Evolutionary conservation across 2,113 vertebrate species (phyloP).

Genomic region (Macrotis lagotis): DNA sequence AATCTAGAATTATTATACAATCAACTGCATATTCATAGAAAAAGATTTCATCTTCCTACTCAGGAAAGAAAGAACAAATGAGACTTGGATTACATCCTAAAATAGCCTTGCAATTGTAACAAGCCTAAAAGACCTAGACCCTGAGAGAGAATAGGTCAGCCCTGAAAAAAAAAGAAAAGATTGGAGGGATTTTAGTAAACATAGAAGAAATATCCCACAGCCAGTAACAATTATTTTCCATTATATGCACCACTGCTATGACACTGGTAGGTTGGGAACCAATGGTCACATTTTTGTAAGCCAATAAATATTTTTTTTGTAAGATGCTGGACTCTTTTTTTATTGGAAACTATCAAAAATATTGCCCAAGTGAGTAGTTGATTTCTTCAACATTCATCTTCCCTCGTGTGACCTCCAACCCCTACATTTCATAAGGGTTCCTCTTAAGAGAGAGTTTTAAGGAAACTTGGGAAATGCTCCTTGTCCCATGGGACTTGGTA

Average conservation of each 20-base stretch:
- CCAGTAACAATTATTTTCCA: background rate
- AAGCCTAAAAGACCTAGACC: background rate
- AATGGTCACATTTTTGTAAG: background rate
- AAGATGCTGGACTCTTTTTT: background rate
- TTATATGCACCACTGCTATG: background rate
- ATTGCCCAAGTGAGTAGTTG: background rate
- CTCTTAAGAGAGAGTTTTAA: background rate
- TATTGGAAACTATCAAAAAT: background rate
- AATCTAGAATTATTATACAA: background rate
- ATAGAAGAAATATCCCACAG: background rate
- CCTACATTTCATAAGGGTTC: background rate
- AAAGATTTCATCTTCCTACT: background rate
- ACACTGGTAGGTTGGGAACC: background rate
- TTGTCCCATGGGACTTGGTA: background rate
- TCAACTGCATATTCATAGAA: conserved; percentile 20
- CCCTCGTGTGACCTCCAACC: background rate
- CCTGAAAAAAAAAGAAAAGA: background rate
- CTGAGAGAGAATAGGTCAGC: background rate
- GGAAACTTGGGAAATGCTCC: background rate
- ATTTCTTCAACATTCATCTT: background rate
- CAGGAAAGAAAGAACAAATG: conserved; percentile 7
- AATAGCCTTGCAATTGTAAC: conserved; percentile 4
- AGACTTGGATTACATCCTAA: background rate
- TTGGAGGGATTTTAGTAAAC: conserved; percentile 13
- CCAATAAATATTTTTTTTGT: background rate